These are phyloP conservation scores for Amphipoea oculea DNA, from an alignment of 2,888 invertebrate genomes.

Conservation along the genomic window DNA sequence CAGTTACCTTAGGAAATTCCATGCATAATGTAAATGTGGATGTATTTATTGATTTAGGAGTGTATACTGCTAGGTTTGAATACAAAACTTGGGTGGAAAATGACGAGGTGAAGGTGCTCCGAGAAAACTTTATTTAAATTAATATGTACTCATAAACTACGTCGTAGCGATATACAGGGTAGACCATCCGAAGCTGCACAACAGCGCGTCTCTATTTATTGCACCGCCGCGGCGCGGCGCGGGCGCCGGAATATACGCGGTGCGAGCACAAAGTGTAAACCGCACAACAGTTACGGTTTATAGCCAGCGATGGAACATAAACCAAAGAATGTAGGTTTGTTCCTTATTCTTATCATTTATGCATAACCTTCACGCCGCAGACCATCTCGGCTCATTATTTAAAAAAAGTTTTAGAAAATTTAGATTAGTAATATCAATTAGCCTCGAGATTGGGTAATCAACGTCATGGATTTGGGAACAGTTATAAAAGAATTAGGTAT, in stretches of 20 bases:
- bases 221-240: not conserved
- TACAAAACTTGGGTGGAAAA: slow-evolving; percentile 13
- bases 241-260: slow-evolving; percentile 1
- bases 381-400: not conserved
- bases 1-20: slow-evolving; percentile 41
- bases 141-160: slow-evolving; percentile 12
- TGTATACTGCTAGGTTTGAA: not conserved
- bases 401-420: not conserved
- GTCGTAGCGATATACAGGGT: not conserved
- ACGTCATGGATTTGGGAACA: not conserved
- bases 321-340: slow-evolving; percentile 36
- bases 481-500: not conserved
- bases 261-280: slow-evolving; percentile 36
- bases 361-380: not conserved
- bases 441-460: not conserved
- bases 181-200: not conserved
- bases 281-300: slow-evolving; percentile 48
- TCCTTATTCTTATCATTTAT: slow-evolving; percentile 19
- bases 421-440: not conserved
- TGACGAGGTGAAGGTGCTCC: not conserved
- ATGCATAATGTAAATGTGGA: slow-evolving; percentile 47
- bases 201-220: slow-evolving; percentile 39
- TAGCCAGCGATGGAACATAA: slow-evolving; percentile 31
- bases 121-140: slow-evolving; percentile 23
- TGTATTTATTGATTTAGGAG: slow-evolving; percentile 34